Evolutionary conservation across 64 coral and sea anemone species (phyloP).

Genomic region (Porites australiensis): DNA sequence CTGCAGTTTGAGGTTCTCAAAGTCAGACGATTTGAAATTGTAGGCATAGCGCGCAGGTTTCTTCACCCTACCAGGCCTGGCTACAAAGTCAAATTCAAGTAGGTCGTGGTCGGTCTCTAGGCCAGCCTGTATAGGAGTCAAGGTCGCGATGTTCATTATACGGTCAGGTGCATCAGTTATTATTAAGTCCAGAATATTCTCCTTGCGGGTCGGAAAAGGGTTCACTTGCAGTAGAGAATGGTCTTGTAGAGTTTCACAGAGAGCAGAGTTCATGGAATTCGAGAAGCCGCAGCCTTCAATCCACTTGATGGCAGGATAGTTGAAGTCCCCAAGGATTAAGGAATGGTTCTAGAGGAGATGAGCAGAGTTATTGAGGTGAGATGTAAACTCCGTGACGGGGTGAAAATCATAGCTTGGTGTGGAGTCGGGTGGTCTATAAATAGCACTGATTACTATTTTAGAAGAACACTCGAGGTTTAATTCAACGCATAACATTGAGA

Average conservation of each 20-base stretch:
- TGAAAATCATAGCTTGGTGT: slow-evolving; percentile 35
- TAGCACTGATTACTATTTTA: background rate
- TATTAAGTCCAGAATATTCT: background rate
- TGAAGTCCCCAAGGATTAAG: slow-evolving; percentile 29
- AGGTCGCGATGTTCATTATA: background rate
- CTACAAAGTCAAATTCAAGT: slow-evolving; percentile 2
- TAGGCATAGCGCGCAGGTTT: background rate
- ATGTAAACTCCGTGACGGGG: background rate
- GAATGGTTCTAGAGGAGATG: background rate
- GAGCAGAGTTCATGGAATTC: background rate
- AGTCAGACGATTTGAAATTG: slow-evolving; percentile 2
- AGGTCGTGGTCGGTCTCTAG: background rate
- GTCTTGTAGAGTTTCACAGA: slow-evolving; percentile 14
- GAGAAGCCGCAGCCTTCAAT: slow-evolving; percentile 34
- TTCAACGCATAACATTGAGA: slow-evolving; percentile 10
- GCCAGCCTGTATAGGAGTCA: slow-evolving; percentile 4
- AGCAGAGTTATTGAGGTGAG: background rate
- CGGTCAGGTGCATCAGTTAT: background rate
- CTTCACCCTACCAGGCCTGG: background rate
- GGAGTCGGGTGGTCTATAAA: slow-evolving; percentile 16
- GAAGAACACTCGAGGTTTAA: background rate
- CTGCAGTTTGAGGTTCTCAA: too few relatives aligned
- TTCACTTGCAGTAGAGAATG: background rate
- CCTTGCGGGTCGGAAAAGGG: background rate
- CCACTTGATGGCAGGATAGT: slow-evolving; percentile 17